phyloP scores from a whole-genome alignment of 2,113 vertebrate species.

The Microtus oregoni region DNA sequence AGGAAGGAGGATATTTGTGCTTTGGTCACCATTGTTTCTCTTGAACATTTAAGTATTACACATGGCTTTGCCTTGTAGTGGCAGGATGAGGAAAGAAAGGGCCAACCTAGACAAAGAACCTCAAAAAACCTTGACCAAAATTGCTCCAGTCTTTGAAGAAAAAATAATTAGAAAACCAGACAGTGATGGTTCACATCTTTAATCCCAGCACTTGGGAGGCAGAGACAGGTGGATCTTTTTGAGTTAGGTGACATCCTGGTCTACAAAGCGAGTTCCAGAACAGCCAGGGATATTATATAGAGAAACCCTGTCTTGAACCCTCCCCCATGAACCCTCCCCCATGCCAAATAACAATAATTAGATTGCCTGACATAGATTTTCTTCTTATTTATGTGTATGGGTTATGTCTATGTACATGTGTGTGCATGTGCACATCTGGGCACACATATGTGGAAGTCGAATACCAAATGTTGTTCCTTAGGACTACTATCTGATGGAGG shows the following conservation, averaged over 20 bases:
- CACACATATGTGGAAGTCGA: neutral
- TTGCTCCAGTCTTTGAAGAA: neutral
- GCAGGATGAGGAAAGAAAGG: neutral
- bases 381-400: neutral
- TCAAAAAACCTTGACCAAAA: neutral
- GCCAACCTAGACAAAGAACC: neutral
- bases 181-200: neutral
- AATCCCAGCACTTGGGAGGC: neutral
- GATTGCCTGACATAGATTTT: neutral
- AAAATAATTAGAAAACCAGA: neutral
- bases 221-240: neutral
- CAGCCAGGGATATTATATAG: neutral
- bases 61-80: neutral
- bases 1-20: neutral
- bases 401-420: neutral
- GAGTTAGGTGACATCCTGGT: neutral
- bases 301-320: neutral
- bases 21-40: neutral
- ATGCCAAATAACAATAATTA: neutral
- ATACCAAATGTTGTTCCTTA: neutral
- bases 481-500: neutral
- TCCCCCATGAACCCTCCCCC: no score
- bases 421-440: neutral
- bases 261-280: neutral
- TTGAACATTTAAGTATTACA: neutral